Evolutionary conservation across 2,888 invertebrate species (phyloP).

Genomic region (Scotopteryx bipunctaria): DNA sequence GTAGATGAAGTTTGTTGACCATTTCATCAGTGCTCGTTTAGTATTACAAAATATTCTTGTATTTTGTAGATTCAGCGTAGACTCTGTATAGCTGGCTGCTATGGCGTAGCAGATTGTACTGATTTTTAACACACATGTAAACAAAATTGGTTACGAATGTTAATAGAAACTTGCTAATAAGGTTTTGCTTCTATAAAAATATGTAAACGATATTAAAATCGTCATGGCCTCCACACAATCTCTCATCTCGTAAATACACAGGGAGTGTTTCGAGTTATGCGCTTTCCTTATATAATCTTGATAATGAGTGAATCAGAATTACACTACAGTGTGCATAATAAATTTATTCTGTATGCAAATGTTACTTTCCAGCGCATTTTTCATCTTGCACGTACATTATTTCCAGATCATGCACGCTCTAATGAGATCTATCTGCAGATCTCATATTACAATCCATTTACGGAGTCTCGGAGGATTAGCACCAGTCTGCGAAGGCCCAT

Average conservation of each 20-base stretch:
- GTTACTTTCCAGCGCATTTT: constrained; percentile 4
- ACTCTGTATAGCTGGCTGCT: neutral
- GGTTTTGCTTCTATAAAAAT: too few species aligned
- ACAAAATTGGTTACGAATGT: too few species aligned
- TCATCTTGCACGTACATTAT: constrained; percentile 14
- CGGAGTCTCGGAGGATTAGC: constrained; percentile 57
- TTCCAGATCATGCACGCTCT: constrained; percentile 24
- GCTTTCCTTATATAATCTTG: too few species aligned
- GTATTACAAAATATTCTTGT: neutral
- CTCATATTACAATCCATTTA: constrained; percentile 53
- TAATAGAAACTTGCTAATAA: too few species aligned
- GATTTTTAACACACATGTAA: too few species aligned
- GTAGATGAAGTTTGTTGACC: constrained; percentile 18
- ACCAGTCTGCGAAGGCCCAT: constrained; percentile 48
- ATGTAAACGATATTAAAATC: too few species aligned
- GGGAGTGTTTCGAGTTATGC: too few species aligned
- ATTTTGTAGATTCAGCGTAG: neutral
- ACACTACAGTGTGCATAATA: too few species aligned
- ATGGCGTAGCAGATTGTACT: neutral
- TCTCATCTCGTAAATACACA: too few species aligned
- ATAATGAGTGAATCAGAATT: too few species aligned
- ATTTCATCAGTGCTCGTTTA: constrained; percentile 16
- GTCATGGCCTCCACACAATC: too few species aligned
- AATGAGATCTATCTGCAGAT: constrained; percentile 39
- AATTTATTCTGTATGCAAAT: too few species aligned